Evolutionary conservation across 2,888 invertebrate species (phyloP).

Genomic region (Parnassius glacialis): DNA sequence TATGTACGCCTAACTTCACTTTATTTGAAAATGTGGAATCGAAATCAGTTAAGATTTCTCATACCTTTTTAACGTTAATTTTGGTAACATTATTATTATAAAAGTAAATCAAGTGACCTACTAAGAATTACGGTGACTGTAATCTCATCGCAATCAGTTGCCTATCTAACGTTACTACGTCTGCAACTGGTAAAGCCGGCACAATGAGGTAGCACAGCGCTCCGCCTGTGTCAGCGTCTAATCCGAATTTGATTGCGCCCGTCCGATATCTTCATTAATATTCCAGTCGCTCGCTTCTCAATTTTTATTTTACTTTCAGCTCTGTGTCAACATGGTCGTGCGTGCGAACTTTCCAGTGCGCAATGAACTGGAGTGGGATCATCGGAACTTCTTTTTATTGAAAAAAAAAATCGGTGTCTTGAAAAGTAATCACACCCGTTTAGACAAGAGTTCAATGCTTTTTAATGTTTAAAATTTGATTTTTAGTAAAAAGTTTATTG

Average conservation of each 20-base stretch:
- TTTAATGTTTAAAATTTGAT: neutral
- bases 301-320: conserved; percentile 13
- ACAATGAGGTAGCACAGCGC: conserved; percentile 6
- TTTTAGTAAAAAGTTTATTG: no score
- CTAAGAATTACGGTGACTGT: neutral
- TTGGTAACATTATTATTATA: no score
- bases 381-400: conserved; percentile 16
- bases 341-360: conserved; percentile 6
- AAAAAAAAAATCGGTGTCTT: conserved; percentile 9
- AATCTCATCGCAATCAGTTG: neutral
- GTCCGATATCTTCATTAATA: conserved; percentile 33
- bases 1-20: no score
- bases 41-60: no score
- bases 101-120: neutral
- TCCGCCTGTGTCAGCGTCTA: conserved; percentile 27
- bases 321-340: conserved; percentile 25
- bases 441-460: conserved; percentile 4
- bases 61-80: no score
- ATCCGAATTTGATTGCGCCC: conserved; percentile 42
- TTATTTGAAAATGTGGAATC: no score
- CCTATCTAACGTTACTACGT: neutral
- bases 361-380: conserved; percentile 9
- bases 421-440: conserved; percentile 6
- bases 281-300: conserved; percentile 16
- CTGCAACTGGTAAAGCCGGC: conserved; percentile 39